Percentiles rank a stretch among this genome's conserved stretches.
phyloP scores from a whole-genome alignment of 2,888 invertebrate species.

The Xestia ashworthii region DNA sequence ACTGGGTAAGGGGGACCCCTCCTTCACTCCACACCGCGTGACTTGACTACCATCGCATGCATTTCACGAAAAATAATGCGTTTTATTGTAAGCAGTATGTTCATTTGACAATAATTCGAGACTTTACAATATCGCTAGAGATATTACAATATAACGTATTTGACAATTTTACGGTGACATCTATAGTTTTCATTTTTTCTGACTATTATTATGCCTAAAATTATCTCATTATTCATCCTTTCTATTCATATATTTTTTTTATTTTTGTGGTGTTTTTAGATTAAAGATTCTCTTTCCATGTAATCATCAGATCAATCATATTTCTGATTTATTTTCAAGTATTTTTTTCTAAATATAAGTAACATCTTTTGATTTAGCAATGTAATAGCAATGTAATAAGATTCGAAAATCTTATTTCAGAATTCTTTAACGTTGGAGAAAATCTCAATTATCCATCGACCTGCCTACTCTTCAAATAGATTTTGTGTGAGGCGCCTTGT shows the following conservation, averaged over 20 bases:
- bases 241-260: not conserved
- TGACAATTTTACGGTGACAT: too few relatives aligned
- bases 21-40: too few relatives aligned
- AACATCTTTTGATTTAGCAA: not conserved
- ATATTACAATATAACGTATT: too few relatives aligned
- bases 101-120: too few relatives aligned
- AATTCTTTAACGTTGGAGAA: not conserved
- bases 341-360: not conserved
- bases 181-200: not conserved
- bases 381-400: not conserved
- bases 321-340: not conserved
- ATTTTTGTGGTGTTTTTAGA: not conserved
- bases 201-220: not conserved
- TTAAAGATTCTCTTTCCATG: not conserved
- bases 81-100: too few relatives aligned
- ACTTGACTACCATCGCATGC: too few relatives aligned
- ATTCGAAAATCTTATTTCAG: not conserved
- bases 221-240: not conserved
- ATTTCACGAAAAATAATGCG: too few relatives aligned
- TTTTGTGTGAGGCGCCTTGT: slow-evolving; percentile 33
- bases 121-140: too few relatives aligned
- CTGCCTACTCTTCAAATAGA: not conserved
- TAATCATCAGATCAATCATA: not conserved
- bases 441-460: slow-evolving; percentile 13
- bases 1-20: too few relatives aligned